Percentiles rank a stretch among this genome's conserved stretches.
Conservation (phyloP, 1,140 invertebrate genomes). For the Rhopalosiphum maidis region DNA sequence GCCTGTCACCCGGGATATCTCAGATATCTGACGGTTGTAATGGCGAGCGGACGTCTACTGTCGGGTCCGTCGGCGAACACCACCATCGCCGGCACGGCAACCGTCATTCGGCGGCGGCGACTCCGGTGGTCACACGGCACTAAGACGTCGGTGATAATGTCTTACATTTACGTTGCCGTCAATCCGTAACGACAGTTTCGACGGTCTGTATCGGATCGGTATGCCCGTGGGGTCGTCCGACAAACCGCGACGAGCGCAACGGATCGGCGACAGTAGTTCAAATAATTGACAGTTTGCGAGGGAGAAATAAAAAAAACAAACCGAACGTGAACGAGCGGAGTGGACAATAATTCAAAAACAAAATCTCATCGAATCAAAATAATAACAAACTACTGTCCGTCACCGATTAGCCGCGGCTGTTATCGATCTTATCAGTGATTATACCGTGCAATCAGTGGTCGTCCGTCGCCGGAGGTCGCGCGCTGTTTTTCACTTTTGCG, state of each 20-base stretch:
- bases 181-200: not conserved
- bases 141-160: not conserved
- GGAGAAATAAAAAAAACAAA: not conserved
- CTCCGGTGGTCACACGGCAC: not conserved
- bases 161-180: not conserved
- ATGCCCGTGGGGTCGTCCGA: not conserved
- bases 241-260: not conserved
- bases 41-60: not conserved
- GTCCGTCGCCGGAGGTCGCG: not conserved
- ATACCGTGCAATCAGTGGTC: not conserved
- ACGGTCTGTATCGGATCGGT: not conserved
- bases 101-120: not conserved
- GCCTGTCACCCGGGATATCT: not conserved
- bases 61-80: not conserved
- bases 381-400: not conserved
- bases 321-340: not conserved
- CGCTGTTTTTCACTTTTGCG: not conserved
- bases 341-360: not conserved
- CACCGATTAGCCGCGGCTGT: not conserved
- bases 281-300: not conserved
- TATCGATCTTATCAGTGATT: slow-evolving; percentile 50
- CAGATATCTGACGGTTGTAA: not conserved
- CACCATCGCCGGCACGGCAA: not conserved
- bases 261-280: too few species aligned
- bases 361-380: not conserved